These are phyloP conservation scores for Denticeps clupeoides DNA, from an alignment of 2,797 vertebrate genomes.

Conservation along the genomic window DNA sequence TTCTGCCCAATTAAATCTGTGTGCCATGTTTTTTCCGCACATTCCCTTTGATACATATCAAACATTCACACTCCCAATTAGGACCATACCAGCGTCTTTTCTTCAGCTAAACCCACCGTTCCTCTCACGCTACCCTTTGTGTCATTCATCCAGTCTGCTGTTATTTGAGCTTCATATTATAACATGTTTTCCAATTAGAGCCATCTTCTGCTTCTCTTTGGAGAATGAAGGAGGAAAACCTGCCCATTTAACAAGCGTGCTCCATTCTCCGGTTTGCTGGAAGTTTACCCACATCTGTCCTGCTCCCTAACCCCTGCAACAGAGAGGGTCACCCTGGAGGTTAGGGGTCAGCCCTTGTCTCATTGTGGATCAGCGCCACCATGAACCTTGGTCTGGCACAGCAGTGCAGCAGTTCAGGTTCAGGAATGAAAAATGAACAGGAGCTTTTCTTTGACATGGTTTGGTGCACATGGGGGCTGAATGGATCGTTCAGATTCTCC, in stretches of 20 bases:
- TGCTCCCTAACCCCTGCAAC: slow-evolving; percentile 59
- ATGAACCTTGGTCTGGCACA: slow-evolving; percentile 48
- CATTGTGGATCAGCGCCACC: slow-evolving; percentile 63
- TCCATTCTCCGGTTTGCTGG: slow-evolving; percentile 52
- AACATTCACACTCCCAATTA: slow-evolving; percentile 43
- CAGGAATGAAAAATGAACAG: slow-evolving; percentile 55
- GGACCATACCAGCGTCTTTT: slow-evolving; percentile 34
- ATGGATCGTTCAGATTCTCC: slow-evolving; percentile 47
- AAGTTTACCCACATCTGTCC: slow-evolving; percentile 75
- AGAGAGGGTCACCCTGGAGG: slow-evolving; percentile 52
- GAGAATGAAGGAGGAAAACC: slow-evolving; percentile 44
- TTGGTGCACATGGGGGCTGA: slow-evolving; percentile 44
- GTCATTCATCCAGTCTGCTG: slow-evolving; percentile 32
- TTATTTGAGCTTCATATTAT: slow-evolving; percentile 53
- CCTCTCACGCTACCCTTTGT: slow-evolving; percentile 45
- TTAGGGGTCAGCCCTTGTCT: slow-evolving; percentile 61
- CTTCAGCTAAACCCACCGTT: slow-evolving; percentile 28
- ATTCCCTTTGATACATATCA: slow-evolving; percentile 30
- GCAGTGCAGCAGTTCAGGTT: slow-evolving; percentile 46
- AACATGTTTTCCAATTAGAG: slow-evolving; percentile 59
- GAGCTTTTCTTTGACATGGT: slow-evolving; percentile 47
- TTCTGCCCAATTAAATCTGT: slow-evolving; percentile 31
- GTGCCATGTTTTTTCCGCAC: slow-evolving; percentile 17
- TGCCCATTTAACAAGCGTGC: slow-evolving; percentile 56
- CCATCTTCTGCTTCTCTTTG: slow-evolving; percentile 51